Conservation (phyloP, 2,888 invertebrate genomes). For the Leptothorax acervorum region DNA sequence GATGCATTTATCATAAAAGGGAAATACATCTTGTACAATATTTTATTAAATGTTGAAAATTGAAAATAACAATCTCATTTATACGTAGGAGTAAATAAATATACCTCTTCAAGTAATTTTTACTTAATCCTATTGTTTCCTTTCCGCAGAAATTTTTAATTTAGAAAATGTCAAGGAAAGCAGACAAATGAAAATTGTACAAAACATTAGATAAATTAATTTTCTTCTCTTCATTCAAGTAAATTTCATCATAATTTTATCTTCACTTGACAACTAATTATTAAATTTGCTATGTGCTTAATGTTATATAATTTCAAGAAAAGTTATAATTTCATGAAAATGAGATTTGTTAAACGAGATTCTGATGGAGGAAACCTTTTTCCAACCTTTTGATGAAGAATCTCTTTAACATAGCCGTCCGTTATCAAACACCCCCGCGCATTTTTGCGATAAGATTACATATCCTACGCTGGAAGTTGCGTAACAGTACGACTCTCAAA, state of each 20-base stretch:
- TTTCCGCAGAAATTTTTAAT: not conserved
- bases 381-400: not conserved
- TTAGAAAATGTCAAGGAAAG: not conserved
- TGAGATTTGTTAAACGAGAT: not conserved
- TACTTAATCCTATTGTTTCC: not conserved
- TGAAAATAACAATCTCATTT: not conserved
- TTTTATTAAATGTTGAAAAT: constrained; percentile 14
- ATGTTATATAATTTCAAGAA: not conserved
- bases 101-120: not conserved
- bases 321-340: not conserved
- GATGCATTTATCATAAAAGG: not conserved
- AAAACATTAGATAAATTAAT: not conserved
- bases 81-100: not conserved
- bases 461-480: not conserved
- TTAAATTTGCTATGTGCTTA: not conserved
- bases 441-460: constrained; percentile 22
- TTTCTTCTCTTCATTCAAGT: not conserved
- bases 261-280: not conserved
- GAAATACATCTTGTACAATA: not conserved
- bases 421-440: not conserved
- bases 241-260: not conserved
- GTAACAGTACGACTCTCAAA: not conserved
- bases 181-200: not conserved
- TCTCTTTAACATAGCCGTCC: not conserved
- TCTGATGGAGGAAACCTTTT: not conserved